Evolutionary conservation across 2,888 invertebrate genomes (phyloP).

Genomic region (Habroteleia sp.): DNA sequence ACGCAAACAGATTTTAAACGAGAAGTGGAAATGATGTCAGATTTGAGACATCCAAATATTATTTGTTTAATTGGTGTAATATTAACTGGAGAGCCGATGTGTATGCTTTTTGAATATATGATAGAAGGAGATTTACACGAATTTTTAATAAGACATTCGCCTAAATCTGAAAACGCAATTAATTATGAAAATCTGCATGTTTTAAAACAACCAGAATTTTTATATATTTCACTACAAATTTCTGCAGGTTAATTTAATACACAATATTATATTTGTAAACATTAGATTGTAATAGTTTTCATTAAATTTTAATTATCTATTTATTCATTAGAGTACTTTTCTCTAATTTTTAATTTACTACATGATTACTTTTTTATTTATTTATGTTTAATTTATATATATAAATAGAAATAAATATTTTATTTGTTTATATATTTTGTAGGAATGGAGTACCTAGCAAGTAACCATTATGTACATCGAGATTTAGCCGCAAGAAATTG

Average conservation of each 20-base stretch:
- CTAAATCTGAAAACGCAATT: constrained; percentile 83
- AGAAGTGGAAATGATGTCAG: constrained; percentile 97
- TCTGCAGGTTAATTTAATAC: constrained; percentile 82
- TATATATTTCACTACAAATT: constrained; percentile 95
- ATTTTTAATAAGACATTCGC: constrained; percentile 94
- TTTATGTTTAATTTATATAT: too few species aligned
- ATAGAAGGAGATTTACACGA: constrained; percentile 98
- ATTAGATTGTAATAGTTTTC: too few species aligned
- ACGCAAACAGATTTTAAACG: constrained; percentile 95
- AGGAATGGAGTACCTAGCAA: constrained; percentile 93
- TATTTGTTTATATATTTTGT: too few species aligned
- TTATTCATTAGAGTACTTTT: too few species aligned
- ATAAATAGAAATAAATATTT: too few species aligned
- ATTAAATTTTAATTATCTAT: too few species aligned
- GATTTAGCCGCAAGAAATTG: constrained; percentile 98
- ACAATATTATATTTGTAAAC: constrained; percentile 11
- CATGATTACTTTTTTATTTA: too few species aligned
- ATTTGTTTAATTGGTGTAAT: constrained; percentile 97
- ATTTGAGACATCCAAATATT: constrained; percentile 96
- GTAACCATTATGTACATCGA: constrained; percentile 97
- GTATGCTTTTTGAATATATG: constrained; percentile 99
- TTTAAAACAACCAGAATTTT: constrained; percentile 91
- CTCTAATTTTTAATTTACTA: too few species aligned
- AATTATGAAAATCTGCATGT: constrained; percentile 87
- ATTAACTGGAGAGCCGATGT: constrained; percentile 92